Evolutionary conservation across 2,113 vertebrate species (phyloP).

Genomic region (Centropristis striata): DNA sequence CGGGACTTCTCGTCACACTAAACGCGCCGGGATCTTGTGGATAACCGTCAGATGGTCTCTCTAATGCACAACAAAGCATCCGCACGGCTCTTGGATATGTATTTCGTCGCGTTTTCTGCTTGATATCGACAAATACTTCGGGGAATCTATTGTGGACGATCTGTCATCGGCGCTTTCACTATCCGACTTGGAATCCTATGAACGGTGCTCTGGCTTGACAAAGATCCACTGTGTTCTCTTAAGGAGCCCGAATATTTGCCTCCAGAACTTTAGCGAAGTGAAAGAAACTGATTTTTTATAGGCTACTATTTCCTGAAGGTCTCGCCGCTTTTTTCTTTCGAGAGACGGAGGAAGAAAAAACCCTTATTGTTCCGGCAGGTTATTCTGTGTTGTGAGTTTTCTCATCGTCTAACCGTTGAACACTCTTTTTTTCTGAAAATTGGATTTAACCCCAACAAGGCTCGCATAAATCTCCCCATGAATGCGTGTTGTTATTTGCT

Average conservation of each 20-base stretch:
- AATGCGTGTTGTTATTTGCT: conserved; percentile 58
- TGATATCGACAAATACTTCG: conserved; percentile 72
- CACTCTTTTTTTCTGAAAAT: conserved; percentile 33
- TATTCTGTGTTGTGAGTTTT: conserved; percentile 50
- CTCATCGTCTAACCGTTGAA: conserved; percentile 42
- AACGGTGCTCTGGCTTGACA: conserved; percentile 64
- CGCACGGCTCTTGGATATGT: conserved; percentile 74
- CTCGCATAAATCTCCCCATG: conserved; percentile 37
- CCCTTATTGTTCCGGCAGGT: conserved; percentile 77
- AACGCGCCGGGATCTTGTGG: conserved; percentile 75
- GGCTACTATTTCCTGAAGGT: conserved; percentile 51
- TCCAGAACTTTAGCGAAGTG: conserved; percentile 69
- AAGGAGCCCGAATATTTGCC: conserved; percentile 46
- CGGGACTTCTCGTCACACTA: conserved; percentile 64
- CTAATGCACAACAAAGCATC: conserved; percentile 16
- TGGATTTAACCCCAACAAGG: conserved; percentile 75
- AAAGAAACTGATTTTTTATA: conserved; percentile 63
- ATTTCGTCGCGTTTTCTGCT: conserved; percentile 61
- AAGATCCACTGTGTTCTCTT: conserved; percentile 68
- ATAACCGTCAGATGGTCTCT: conserved; percentile 62
- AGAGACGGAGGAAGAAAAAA: conserved; percentile 57
- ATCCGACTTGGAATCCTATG: conserved; percentile 76
- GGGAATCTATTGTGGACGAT: conserved; percentile 85
- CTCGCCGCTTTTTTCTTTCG: conserved; percentile 63
- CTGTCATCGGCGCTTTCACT: conserved; percentile 79